A percentile compares a stretch with the other conserved stretches of the same genome.
phyloP scores from a whole-genome alignment of 2,113 vertebrate species.

The Gallinago paraguaiae region DNA sequence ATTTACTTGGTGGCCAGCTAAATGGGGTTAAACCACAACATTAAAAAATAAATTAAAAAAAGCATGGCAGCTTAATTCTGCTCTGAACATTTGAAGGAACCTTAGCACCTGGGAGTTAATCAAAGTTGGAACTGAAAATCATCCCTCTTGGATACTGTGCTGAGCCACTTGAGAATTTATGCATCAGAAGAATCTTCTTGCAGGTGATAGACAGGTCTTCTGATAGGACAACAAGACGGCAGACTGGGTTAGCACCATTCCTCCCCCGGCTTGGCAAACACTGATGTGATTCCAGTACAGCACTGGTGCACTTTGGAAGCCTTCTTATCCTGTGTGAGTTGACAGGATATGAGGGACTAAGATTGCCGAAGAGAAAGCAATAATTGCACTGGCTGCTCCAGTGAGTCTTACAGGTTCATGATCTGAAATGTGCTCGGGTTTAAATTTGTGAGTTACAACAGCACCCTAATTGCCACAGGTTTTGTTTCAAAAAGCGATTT shows the following conservation, averaged over 20 bases:
- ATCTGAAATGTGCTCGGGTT: not conserved
- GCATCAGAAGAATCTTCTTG: not conserved
- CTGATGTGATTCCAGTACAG: fast-evolving
- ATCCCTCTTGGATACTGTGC: not conserved
- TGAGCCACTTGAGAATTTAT: not conserved
- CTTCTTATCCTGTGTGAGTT: not conserved
- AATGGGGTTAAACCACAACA: not conserved
- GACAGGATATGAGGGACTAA: not conserved
- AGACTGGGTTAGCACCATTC: not conserved
- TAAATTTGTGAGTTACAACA: not conserved
- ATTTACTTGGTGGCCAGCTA: not conserved
- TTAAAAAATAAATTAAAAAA: not conserved
- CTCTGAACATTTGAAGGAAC: not conserved
- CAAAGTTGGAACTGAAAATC: not conserved
- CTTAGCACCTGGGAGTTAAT: not conserved
- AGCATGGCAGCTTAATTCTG: not conserved
- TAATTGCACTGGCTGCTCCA: not conserved
- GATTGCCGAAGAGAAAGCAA: not conserved
- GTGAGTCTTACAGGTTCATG: not conserved
- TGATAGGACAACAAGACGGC: not conserved
- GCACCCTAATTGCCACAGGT: not conserved
- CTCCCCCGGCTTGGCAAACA: not conserved
- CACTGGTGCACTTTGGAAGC: not conserved
- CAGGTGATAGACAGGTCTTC: not conserved
- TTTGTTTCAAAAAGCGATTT: not conserved